Conservation (phyloP, 1,140 invertebrate species). For the Euwallacea similis region DNA sequence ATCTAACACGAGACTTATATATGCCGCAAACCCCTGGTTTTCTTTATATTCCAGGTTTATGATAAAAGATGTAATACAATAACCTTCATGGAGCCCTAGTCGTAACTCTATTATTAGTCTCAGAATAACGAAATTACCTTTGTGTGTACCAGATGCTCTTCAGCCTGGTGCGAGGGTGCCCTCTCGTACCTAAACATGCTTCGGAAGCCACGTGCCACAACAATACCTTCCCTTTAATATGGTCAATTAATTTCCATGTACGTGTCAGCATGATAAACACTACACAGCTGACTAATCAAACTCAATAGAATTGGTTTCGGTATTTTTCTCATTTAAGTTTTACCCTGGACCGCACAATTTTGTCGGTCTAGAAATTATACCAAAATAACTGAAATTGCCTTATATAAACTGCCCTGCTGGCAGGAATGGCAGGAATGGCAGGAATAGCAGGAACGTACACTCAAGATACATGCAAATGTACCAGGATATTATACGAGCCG, state of each 20-base stretch:
- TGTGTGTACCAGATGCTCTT: constrained; percentile 12
- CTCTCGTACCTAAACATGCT: neutral
- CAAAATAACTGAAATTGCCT: neutral
- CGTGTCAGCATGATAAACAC: constrained; percentile 1
- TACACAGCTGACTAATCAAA: constrained; percentile 17
- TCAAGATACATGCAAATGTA: constrained; percentile 21
- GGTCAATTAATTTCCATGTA: constrained; percentile 5
- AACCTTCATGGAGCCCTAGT: too few relatives aligned
- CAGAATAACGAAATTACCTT: too few relatives aligned
- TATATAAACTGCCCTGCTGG: neutral
- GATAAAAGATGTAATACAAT: too few relatives aligned
- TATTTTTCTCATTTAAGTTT: neutral
- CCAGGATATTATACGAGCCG: constrained; percentile 20
- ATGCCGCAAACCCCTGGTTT: too few relatives aligned
- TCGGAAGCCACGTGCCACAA: constrained; percentile 15
- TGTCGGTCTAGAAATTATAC: too few relatives aligned
- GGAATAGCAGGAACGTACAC: constrained; percentile 14
- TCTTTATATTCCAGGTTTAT: too few relatives aligned
- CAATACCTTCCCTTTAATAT: constrained; percentile 21
- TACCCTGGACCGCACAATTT: too few relatives aligned
- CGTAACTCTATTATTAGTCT: too few relatives aligned
- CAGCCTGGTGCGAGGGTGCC: constrained; percentile 3
- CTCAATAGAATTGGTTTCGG: neutral
- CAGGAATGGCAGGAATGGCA: neutral
- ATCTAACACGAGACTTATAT: too few relatives aligned